These are phyloP conservation scores for Oxyteleia sp. DNA, from an alignment of 2,888 invertebrate genomes.

Conservation along the genomic window DNA sequence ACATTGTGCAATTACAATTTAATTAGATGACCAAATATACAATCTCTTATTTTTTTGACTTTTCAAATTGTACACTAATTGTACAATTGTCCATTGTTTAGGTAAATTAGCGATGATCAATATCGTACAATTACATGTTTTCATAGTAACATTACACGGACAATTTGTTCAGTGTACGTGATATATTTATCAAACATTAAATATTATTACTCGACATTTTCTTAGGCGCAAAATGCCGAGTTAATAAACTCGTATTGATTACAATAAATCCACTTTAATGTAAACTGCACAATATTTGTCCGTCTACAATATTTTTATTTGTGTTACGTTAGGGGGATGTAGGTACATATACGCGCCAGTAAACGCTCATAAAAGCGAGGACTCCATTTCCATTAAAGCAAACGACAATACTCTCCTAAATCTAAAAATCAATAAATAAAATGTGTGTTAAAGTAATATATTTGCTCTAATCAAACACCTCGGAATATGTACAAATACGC, in stretches of 20 bases:
- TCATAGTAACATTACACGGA: too few species aligned
- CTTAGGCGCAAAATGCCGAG: not conserved
- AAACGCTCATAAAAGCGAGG: slow-evolving; percentile 55
- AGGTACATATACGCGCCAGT: slow-evolving; percentile 29
- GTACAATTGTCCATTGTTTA: too few species aligned
- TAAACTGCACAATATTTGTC: slow-evolving; percentile 59
- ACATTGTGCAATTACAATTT: too few species aligned
- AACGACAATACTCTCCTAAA: slow-evolving; percentile 55
- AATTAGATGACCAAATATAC: too few species aligned
- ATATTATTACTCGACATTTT: not conserved
- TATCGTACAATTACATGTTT: too few species aligned
- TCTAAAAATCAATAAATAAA: slow-evolving; percentile 67
- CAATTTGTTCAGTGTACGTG: too few species aligned
- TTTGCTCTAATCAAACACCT: slow-evolving; percentile 53
- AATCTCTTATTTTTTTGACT: too few species aligned
- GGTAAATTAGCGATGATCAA: too few species aligned
- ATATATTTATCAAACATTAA: too few species aligned
- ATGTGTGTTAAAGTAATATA: slow-evolving; percentile 45
- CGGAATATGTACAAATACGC: slow-evolving; percentile 29
- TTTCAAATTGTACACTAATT: too few species aligned
- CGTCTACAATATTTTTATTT: slow-evolving; percentile 68
- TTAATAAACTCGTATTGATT: slow-evolving; percentile 24
- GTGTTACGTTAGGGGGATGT: slow-evolving; percentile 57
- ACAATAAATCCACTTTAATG: slow-evolving; percentile 52
- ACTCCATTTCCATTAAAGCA: slow-evolving; percentile 61